Evolutionary conservation across 2,888 invertebrate genomes (phyloP).

Genomic region (Lasioglossum pauxillum): DNA sequence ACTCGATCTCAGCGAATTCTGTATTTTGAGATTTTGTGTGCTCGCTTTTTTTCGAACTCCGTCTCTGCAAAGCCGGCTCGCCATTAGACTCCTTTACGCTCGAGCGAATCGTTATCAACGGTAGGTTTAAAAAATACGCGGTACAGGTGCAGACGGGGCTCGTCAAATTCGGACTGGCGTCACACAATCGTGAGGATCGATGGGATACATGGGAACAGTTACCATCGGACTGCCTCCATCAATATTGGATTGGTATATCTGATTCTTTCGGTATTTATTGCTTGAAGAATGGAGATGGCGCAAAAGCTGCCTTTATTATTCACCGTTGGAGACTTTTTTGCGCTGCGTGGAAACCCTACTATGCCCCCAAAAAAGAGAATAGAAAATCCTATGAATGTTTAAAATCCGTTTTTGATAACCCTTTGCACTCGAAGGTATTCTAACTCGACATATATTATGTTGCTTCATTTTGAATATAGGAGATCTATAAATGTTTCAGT

Average conservation of each 20-base stretch:
- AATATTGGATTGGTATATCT: background rate
- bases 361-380: too few species aligned
- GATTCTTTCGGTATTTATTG: background rate
- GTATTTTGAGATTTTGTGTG: background rate
- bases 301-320: background rate
- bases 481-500: too few species aligned
- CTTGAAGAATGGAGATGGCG: background rate
- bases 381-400: too few species aligned
- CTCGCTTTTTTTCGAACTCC: background rate
- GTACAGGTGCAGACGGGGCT: background rate
- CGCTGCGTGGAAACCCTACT: too few species aligned
- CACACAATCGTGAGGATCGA: background rate
- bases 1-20: background rate
- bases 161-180: background rate
- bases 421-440: too few species aligned
- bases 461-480: too few species aligned
- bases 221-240: background rate
- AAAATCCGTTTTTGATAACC: too few species aligned
- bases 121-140: background rate
- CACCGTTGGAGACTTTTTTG: background rate
- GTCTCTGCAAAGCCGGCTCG: background rate
- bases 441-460: too few species aligned
- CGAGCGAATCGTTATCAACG: background rate
- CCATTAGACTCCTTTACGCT: too few species aligned
- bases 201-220: background rate